Base-by-base conservation (phyloP, 2,888 invertebrate species). In the Allygus modestus region DNA sequence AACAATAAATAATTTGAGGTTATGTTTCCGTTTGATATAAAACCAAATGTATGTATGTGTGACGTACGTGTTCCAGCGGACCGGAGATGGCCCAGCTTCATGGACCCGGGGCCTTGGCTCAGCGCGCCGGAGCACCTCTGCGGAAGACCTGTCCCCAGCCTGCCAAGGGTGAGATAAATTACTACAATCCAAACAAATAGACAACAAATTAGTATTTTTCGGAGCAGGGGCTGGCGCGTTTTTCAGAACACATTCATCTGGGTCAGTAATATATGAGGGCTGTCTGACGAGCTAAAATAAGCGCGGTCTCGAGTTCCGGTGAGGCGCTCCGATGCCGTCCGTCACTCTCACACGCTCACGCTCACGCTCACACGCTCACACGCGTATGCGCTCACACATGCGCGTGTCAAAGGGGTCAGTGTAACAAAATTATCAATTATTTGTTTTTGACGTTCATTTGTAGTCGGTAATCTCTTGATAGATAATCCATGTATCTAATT, bases 131-230 rank as follows among this genome's bases (percentile, higher is more conserved):
- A 12, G 20, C 77, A 15, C 77, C 43, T 4, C 77, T 46, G 77
- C 77, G 77, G 46, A 77, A 77, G 31, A 15, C 9, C 28, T 28
- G 46, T 43, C 46, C 51, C 11, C 77, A 77, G 26, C 11, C 26
- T 46, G 77, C 77, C 77, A 77, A 77, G 77, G 77, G 77, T 77
- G 46, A 77, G 77, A 77, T 77, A 17, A 28, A 77, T 77, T 37
- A 51, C 77, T 43, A 77, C 77, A 77, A 77, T 77, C 77, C 46
- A 77, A 77, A 77, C 77, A 77, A 77, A 77, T 77, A 77, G 77
- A 77, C 77, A 77, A 77, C 77, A 77, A 77, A 77, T 77, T 77
- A 77, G 77, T 77, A 77, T 77, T 77, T 77, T 71, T 77, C 51
- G 17, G 77, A 46, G 77, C 77, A 77, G 77, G 77, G 77, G 41